These are phyloP conservation scores for Drosophila vallismaia DNA, from an alignment of 2,888 invertebrate species.

Conservation along the genomic window DNA sequence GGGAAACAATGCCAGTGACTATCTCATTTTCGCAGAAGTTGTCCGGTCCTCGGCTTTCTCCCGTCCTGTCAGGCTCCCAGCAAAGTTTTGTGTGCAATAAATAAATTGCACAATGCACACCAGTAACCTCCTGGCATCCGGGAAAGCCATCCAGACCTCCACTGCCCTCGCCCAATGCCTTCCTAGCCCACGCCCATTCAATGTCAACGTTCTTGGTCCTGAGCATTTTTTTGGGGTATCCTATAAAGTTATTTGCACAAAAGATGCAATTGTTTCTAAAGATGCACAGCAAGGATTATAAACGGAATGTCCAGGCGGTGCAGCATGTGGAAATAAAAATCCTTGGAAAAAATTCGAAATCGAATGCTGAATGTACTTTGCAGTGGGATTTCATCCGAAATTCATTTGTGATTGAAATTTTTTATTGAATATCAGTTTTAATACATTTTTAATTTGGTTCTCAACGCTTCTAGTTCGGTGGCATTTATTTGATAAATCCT, in stretches of 20 bases:
- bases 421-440: not conserved
- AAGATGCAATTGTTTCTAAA: constrained; percentile 75
- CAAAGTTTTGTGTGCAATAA: constrained; percentile 62
- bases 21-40: constrained; percentile 65
- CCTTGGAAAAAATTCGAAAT: constrained; percentile 4
- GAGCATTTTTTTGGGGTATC: constrained; percentile 34
- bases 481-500: not conserved
- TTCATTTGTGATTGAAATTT: not conserved
- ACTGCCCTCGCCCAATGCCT: constrained; percentile 17
- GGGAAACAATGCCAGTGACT: constrained; percentile 69
- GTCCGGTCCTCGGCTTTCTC: constrained; percentile 4
- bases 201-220: constrained; percentile 48
- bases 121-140: constrained; percentile 37
- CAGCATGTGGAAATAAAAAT: constrained; percentile 27
- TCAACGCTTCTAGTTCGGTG: not conserved
- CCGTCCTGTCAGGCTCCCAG: constrained; percentile 15
- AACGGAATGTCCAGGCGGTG: constrained; percentile 43
- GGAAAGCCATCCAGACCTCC: constrained; percentile 10
- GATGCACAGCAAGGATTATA: constrained; percentile 60
- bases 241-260: constrained; percentile 71
- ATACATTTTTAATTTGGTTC: not conserved
- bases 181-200: constrained; percentile 40
- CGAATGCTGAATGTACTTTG: constrained; percentile 50
- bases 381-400: not conserved
- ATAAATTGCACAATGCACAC: constrained; percentile 73